Conservation (phyloP, 2,888 invertebrate genomes). For the Furcula furcula region DNA sequence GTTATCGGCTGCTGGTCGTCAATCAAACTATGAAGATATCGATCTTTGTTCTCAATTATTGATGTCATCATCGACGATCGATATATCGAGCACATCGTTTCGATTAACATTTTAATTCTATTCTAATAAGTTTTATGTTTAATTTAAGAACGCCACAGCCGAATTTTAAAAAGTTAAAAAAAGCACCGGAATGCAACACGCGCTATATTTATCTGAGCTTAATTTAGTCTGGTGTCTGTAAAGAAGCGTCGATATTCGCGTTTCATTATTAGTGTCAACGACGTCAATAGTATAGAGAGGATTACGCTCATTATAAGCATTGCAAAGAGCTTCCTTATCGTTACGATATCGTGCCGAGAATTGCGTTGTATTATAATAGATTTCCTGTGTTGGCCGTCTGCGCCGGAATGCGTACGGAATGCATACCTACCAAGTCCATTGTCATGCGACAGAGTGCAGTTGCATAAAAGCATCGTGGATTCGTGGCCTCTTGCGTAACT, state of each 20-base stretch:
- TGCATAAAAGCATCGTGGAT: conserved; percentile 48
- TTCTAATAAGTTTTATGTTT: not conserved
- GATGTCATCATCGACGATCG: conserved; percentile 22
- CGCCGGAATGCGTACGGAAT: conserved; percentile 51
- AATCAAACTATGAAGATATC: conserved; percentile 31
- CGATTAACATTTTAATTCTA: not conserved
- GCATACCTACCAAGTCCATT: conserved; percentile 69
- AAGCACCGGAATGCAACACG: not conserved
- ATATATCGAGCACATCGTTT: not conserved
- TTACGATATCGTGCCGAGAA: conserved; percentile 19
- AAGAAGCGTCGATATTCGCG: not conserved
- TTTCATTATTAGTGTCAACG: not conserved
- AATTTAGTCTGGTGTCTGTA: not conserved
- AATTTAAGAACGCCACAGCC: not conserved
- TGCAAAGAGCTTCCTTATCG: conserved; percentile 15
- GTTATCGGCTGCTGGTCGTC: conserved; percentile 30
- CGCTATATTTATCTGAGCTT: not conserved
- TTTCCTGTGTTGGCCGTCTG: conserved; percentile 36
- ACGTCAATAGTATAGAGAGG: conserved; percentile 2
- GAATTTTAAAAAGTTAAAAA: not conserved
- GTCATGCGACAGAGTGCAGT: conserved; percentile 60
- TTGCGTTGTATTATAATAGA: conserved; percentile 31
- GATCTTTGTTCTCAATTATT: conserved; percentile 32
- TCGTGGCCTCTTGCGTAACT: conserved; percentile 56
- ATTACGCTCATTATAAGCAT: conserved; percentile 9